Evolutionary conservation across 2,888 invertebrate genomes (phyloP).

Genomic region (Erebia palarica): DNA sequence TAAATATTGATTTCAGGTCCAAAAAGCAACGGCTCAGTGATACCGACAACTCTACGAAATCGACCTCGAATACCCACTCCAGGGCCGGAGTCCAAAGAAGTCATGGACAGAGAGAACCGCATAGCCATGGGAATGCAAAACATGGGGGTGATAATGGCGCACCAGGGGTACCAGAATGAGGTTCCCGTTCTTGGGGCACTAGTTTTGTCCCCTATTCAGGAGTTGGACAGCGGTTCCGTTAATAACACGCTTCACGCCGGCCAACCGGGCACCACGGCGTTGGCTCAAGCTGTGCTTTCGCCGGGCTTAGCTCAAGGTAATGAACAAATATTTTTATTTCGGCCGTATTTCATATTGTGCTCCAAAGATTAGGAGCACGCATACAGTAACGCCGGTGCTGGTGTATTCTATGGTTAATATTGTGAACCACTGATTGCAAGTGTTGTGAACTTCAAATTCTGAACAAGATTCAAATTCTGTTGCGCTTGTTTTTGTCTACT

Average conservation of each 20-base stretch:
- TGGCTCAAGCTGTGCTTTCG: constrained; percentile 90
- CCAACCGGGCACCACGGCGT: constrained; percentile 88
- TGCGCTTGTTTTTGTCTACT: too few species aligned
- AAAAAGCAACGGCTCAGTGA: constrained; percentile 86
- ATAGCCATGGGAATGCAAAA: constrained; percentile 80
- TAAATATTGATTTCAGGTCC: constrained; percentile 73
- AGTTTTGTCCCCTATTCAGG: constrained; percentile 91
- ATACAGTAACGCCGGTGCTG: too few species aligned
- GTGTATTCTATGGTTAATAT: too few species aligned
- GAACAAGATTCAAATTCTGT: too few species aligned
- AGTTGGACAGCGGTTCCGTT: constrained; percentile 89
- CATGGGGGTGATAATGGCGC: constrained; percentile 87
- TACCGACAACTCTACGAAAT: constrained; percentile 87
- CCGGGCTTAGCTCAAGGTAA: constrained; percentile 71
- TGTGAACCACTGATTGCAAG: too few species aligned
- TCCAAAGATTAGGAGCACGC: too few species aligned
- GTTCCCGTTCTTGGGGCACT: constrained; percentile 89
- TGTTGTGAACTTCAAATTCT: too few species aligned
- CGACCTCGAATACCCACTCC: constrained; percentile 92
- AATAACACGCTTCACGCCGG: constrained; percentile 88
- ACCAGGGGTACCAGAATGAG: constrained; percentile 84
- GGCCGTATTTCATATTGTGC: too few species aligned
- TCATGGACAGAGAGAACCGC: constrained; percentile 86
- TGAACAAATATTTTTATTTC: neutral
- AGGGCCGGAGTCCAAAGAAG: constrained; percentile 90